These are phyloP conservation scores for Siniperca obscura DNA, from an alignment of 2,797 vertebrate species.

Conservation along the genomic window DNA sequence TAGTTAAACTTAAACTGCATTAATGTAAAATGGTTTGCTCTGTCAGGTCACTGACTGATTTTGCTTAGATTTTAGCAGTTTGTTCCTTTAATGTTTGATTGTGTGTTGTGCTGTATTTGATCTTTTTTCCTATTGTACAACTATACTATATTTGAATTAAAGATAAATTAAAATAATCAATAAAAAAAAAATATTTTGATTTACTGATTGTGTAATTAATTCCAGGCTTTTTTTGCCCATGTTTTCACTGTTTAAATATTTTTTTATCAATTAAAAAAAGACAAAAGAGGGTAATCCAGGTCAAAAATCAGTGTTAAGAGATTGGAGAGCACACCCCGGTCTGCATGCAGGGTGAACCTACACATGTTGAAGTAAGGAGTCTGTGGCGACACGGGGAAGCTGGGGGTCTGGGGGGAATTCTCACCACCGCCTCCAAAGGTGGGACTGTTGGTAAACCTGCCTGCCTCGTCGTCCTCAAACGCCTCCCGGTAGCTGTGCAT, in stretches of 20 bases:
- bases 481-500: constrained; percentile 95
- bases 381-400: constrained; percentile 83
- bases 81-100: not conserved
- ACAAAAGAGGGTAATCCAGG: not conserved
- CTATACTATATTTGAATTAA: not conserved
- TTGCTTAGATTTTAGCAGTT: not conserved
- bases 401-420: constrained; percentile 82
- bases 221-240: not conserved
- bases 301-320: constrained; percentile 2
- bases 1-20: not conserved
- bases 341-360: constrained; percentile 79
- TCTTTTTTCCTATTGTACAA: not conserved
- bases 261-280: not conserved
- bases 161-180: not conserved
- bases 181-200: not conserved
- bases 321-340: constrained; percentile 37
- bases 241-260: not conserved
- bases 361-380: constrained; percentile 85
- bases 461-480: constrained; percentile 90
- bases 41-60: not conserved
- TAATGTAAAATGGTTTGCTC: not conserved
- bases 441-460: constrained; percentile 83
- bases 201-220: not conserved
- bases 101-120: not conserved
- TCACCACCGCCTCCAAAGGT: constrained; percentile 87